Evolutionary conservation across 2,113 vertebrate species (phyloP), one percentile per base, ranked within the genome.

Genomic region (Lipotes vexillifer): DNA sequence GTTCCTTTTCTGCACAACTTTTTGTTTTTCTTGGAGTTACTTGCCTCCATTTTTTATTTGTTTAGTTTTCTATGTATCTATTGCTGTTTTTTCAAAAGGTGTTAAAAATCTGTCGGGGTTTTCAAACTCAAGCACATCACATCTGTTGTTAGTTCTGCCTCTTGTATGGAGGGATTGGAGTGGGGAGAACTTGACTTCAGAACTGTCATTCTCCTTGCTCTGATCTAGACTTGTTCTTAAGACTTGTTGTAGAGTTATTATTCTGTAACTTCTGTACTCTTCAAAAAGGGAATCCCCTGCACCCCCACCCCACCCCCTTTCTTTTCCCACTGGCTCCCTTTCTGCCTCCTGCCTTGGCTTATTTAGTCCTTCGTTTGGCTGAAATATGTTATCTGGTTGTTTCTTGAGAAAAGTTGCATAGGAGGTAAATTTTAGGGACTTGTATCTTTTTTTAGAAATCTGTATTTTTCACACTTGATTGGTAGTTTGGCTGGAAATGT

Each of bases 351-450:
- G 66, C 75, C 59, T 75, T 91, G 87, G 41, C 25, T 55, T 78
- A 52, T n/a, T 69, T 87, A 93, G 4, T 85, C n/a, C 33, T 87
- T 82, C 11, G 13, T 90, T 90, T 95, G 93, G 55, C 57, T 65
- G 38, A 81, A 86, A 31, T 89, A 74, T 27, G 7, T 74, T 93
- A 38, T 74, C 8, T 89, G 14, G 66, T 81, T 10, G 25, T 84
- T 93, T 87, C 25, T 90, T 95, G 78, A 97, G 49, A 41, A 63
- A 91, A 91, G 49, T 71, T 95, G 44, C 14, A 77, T 55, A 83
- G n/a, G 46, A 80, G 33, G 29, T 75, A 90, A 41, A 68, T 95
- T 88, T 93, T 92, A 86, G 77, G n/a, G 36, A 52, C 33, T 49
- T 85, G 3, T n/a, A 4, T 78, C 18, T 83, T 83, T 94, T 69